Evolutionary conservation across 2,797 vertebrate genomes (phyloP).

Genomic region (Semotilus atromaculatus): DNA sequence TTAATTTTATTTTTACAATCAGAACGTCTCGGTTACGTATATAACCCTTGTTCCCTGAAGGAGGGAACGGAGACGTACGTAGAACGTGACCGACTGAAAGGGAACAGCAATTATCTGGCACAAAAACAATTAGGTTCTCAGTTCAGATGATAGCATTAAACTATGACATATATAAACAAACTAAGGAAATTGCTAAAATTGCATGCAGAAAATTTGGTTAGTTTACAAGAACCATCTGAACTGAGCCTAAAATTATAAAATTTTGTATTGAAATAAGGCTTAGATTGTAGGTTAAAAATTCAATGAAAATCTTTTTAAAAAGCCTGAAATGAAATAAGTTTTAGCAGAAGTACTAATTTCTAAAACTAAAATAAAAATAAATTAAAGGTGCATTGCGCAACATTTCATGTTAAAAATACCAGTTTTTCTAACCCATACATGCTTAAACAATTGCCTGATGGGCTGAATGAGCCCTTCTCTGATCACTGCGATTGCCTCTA

Average conservation of each 20-base stretch:
- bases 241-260: neutral
- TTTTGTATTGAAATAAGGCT: neutral
- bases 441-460: too few species aligned
- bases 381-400: too few species aligned
- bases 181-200: neutral
- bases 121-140: neutral
- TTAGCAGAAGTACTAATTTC: neutral
- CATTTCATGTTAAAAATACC: too few species aligned
- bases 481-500: too few species aligned
- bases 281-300: neutral
- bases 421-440: too few species aligned
- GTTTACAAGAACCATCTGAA: neutral
- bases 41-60: too few species aligned
- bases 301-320: too few species aligned
- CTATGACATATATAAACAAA: neutral
- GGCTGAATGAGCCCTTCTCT: too few species aligned
- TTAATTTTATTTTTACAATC: neutral
- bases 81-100: too few species aligned
- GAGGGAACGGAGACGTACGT: too few species aligned
- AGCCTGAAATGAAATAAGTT: too few species aligned
- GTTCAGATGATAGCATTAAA: neutral
- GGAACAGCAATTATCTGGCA: neutral
- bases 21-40: neutral
- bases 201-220: too few species aligned
- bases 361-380: neutral